Evolutionary conservation across 2,797 vertebrate genomes (phyloP).

Genomic region (Labeo calbasu): DNA sequence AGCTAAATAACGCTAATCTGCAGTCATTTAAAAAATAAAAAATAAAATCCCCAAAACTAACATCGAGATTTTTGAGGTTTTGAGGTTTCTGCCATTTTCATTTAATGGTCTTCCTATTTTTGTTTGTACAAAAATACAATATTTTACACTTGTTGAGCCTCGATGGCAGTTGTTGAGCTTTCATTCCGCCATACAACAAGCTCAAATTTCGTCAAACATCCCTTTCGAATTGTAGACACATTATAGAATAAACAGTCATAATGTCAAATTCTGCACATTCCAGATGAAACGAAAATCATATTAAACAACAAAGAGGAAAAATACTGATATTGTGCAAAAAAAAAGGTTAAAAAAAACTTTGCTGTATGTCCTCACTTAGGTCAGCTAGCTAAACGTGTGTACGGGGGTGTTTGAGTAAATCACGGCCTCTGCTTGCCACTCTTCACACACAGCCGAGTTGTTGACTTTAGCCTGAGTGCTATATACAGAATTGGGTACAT

Average conservation of each 20-base stretch:
- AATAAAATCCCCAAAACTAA: background rate
- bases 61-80: no score
- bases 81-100: background rate
- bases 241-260: background rate
- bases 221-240: background rate
- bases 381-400: slow-evolving; percentile 25
- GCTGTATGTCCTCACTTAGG: background rate
- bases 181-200: background rate
- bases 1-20: background rate
- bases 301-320: background rate
- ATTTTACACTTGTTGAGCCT: background rate
- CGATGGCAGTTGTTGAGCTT: background rate
- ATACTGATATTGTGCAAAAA: background rate
- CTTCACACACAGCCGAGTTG: slow-evolving; percentile 39
- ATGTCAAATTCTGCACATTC: background rate
- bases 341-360: background rate
- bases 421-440: slow-evolving; percentile 38
- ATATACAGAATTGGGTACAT: slow-evolving; percentile 17
- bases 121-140: background rate
- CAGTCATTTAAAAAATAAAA: no score
- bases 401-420: slow-evolving; percentile 50
- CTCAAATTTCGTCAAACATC: background rate
- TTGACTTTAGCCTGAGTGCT: slow-evolving; percentile 47
- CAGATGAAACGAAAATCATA: background rate
- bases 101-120: background rate